These are phyloP conservation scores for Scaptomyza parva DNA, from an alignment of 2,888 invertebrate genomes.

Conservation along the genomic window DNA sequence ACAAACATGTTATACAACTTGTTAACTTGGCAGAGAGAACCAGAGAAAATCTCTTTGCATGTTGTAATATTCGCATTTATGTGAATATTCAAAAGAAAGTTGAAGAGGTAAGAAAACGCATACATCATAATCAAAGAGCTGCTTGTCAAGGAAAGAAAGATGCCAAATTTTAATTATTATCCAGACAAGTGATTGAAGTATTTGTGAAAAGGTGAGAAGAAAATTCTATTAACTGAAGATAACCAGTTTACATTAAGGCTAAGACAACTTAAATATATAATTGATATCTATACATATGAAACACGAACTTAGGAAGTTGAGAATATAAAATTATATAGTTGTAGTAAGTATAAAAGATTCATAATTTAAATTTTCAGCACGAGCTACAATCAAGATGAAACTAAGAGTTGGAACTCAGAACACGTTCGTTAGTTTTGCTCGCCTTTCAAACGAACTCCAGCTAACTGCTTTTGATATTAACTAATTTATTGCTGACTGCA, in stretches of 20 bases:
- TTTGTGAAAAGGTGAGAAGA: background rate
- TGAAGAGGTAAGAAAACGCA: background rate
- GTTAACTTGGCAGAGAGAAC: background rate
- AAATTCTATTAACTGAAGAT: background rate
- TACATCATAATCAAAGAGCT: background rate
- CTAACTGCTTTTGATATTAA: constrained; percentile 18
- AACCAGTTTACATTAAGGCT: background rate
- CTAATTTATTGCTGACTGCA: constrained; percentile 25
- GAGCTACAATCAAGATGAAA: background rate
- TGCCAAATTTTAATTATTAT: constrained; percentile 1
- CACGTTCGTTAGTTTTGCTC: background rate
- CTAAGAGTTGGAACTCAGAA: background rate
- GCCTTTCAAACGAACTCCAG: background rate
- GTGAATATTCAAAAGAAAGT: constrained; percentile 5
- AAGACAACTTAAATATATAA: background rate
- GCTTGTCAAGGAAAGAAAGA: background rate
- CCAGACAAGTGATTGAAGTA: constrained; percentile 4
- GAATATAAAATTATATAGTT: background rate
- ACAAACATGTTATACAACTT: background rate
- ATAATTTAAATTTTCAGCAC: background rate
- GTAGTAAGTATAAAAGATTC: background rate
- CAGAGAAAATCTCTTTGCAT: background rate
- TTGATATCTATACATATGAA: background rate
- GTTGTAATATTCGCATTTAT: background rate
- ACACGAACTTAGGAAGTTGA: too few relatives aligned